phyloP scores from a whole-genome alignment of 2,113 vertebrate genomes.

The Gila orcuttii region DNA sequence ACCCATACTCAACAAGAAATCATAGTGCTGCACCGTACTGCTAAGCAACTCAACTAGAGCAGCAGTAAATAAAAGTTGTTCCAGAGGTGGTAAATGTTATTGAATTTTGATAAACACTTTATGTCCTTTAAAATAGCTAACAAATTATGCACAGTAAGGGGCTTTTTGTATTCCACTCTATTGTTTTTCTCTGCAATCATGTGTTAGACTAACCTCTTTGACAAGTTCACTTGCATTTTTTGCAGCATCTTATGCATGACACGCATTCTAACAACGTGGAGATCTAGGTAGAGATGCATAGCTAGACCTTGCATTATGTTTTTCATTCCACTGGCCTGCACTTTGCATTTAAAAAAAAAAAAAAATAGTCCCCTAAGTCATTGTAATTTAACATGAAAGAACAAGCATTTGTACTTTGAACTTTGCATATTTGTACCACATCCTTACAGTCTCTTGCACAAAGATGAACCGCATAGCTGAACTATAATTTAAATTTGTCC shows the following conservation, averaged over 20 bases:
- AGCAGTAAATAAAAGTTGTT: not conserved
- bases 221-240: no score
- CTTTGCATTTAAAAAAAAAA: not conserved
- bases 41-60: no score
- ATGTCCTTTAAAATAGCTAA: no score
- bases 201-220: not conserved
- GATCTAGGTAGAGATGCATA: not conserved
- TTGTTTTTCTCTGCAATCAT: not conserved
- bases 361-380: not conserved
- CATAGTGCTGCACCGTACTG: no score
- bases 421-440: slow-evolving; percentile 6
- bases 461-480: not conserved
- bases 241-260: not conserved
- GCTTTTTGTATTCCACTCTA: not conserved
- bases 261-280: not conserved
- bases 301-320: not conserved
- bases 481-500: not conserved
- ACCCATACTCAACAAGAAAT: no score
- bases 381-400: not conserved
- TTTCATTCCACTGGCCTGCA: not conserved
- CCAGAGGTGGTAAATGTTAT: not conserved
- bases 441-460: not conserved
- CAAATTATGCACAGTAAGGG: no score
- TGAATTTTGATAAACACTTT: not conserved
- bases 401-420: not conserved